Evolutionary conservation across 2,888 invertebrate species (phyloP).

Genomic region (Scaptomyza cyrtandrae): DNA sequence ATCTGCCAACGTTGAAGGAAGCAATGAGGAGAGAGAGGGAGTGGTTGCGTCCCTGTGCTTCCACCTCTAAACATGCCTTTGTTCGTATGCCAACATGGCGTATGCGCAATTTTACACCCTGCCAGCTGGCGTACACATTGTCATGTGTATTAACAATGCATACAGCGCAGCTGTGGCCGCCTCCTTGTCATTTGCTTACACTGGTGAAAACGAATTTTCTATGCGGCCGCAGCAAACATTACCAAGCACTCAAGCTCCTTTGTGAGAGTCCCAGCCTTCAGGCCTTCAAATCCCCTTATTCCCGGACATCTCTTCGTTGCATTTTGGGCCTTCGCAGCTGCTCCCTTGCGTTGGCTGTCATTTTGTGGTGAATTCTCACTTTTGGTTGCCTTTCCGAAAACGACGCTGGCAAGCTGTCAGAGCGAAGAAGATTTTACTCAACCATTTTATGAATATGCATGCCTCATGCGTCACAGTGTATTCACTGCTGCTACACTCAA

Average conservation of each 20-base stretch:
- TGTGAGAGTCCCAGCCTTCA: constrained; percentile 21
- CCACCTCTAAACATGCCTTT: constrained; percentile 12
- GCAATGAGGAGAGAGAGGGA: constrained; percentile 14
- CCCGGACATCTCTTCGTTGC: constrained; percentile 5
- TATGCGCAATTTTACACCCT: constrained; percentile 72
- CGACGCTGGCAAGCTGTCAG: constrained; percentile 41
- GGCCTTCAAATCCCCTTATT: background rate
- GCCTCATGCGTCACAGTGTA: constrained; percentile 33
- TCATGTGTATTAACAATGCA: constrained; percentile 73
- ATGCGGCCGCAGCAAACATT: constrained; percentile 54
- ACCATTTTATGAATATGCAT: constrained; percentile 70
- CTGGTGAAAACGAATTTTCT: constrained; percentile 59
- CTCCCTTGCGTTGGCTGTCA: constrained; percentile 47
- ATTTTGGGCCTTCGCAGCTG: constrained; percentile 35
- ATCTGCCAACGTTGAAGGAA: constrained; percentile 46
- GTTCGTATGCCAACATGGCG: constrained; percentile 47
- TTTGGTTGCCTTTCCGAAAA: constrained; percentile 32
- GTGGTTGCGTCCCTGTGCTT: background rate
- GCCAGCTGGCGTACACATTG: constrained; percentile 59
- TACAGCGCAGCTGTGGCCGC: constrained; percentile 60
- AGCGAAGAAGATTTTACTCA: constrained; percentile 31
- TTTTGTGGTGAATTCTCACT: constrained; percentile 59
- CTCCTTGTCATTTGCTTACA: constrained; percentile 52
- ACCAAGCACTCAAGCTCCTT: constrained; percentile 39
- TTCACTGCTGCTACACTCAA: background rate